These are phyloP conservation scores for Apamea sordens DNA, from an alignment of 2,888 invertebrate genomes.

Conservation along the genomic window DNA sequence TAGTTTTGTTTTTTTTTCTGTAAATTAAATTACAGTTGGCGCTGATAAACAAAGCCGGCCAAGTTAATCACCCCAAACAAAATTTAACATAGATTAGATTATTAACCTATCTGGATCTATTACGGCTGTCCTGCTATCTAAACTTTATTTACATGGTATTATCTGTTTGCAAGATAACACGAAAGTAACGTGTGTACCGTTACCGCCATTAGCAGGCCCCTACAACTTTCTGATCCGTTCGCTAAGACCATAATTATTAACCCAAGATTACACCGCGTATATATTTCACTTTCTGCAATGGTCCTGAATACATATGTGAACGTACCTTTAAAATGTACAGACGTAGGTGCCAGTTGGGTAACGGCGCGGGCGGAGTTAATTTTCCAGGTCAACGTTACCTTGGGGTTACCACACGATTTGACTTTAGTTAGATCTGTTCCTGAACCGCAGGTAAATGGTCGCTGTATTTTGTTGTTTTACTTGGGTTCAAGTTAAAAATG, in stretches of 20 bases:
- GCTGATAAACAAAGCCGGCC: slow-evolving; percentile 3
- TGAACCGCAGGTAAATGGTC: slow-evolving; percentile 21
- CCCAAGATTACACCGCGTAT: slow-evolving; percentile 47
- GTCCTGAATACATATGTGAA: slow-evolving; percentile 52
- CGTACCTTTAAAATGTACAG: slow-evolving; percentile 66
- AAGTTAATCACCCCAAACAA: slow-evolving; percentile 17
- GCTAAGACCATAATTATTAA: slow-evolving; percentile 21
- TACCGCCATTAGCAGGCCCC: slow-evolving; percentile 5
- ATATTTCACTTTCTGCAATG: slow-evolving; percentile 53
- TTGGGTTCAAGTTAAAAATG: slow-evolving; percentile 48
- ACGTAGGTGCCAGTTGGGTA: slow-evolving; percentile 68
- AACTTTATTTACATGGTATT: neutral
- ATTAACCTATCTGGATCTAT: slow-evolving; percentile 2
- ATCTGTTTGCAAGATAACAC: slow-evolving; percentile 16
- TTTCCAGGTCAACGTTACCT: slow-evolving; percentile 82
- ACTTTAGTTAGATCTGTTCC: slow-evolving; percentile 57
- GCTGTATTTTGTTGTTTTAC: slow-evolving; percentile 48
- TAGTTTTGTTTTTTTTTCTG: neutral
- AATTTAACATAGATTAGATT: slow-evolving; percentile 29
- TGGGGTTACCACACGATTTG: slow-evolving; percentile 76
- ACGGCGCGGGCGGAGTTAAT: slow-evolving; percentile 82
- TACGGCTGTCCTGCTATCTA: neutral
- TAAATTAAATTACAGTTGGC: neutral
- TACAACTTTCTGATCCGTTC: slow-evolving; percentile 13
- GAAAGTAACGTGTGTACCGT: neutral